Evolutionary conservation across 1,140 invertebrate species (phyloP).

Genomic region (Phymorhynchus buccinoides): DNA sequence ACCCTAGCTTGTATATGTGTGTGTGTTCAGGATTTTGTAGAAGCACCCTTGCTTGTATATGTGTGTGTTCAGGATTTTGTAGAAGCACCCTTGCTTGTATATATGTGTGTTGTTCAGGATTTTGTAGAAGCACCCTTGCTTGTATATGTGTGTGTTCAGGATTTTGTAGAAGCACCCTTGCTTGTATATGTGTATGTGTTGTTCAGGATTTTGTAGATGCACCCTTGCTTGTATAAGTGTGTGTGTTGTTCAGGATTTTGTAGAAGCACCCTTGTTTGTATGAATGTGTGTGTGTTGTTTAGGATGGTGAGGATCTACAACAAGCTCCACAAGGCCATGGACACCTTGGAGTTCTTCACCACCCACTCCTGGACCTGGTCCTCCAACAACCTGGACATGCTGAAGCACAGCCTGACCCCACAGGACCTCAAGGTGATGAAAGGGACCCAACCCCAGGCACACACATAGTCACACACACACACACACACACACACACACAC

Average conservation of each 20-base stretch:
- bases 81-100: too few relatives aligned
- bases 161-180: too few relatives aligned
- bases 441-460: not conserved
- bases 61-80: too few relatives aligned
- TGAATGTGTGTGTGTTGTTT: constrained; percentile 27
- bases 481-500: not conserved
- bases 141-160: too few relatives aligned
- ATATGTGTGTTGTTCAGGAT: too few relatives aligned
- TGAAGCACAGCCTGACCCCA: constrained; percentile 56
- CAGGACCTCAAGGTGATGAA: constrained; percentile 67
- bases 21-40: too few relatives aligned
- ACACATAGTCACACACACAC: constrained; percentile 6
- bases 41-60: too few relatives aligned
- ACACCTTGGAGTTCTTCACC: constrained; percentile 65
- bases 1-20: too few relatives aligned
- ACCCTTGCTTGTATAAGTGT: not conserved
- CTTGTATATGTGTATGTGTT: too few relatives aligned
- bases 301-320: constrained; percentile 71
- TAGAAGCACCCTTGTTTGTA: not conserved
- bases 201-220: not conserved
- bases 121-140: too few relatives aligned
- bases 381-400: constrained; percentile 64
- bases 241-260: not conserved
- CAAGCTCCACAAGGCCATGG: constrained; percentile 64
- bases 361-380: constrained; percentile 70